Evolutionary conservation across 2,113 vertebrate genomes (phyloP).

Genomic region (Nibea albiflora): DNA sequence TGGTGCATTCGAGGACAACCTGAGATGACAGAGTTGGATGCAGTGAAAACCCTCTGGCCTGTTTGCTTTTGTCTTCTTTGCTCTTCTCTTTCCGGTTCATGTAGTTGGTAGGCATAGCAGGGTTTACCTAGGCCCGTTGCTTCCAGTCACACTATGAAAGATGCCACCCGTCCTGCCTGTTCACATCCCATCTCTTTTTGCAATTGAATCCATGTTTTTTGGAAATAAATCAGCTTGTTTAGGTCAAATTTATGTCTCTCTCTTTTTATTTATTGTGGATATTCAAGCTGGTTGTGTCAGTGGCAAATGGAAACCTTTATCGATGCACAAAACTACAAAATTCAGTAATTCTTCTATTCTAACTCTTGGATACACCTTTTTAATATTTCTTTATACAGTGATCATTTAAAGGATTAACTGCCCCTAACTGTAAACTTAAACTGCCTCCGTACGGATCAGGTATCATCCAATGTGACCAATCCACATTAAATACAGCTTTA

Average conservation of each 20-base stretch:
- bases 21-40: background rate
- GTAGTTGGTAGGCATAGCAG: background rate
- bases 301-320: too few species aligned
- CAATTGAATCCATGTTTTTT: background rate
- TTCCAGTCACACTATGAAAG: background rate
- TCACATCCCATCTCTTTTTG: background rate
- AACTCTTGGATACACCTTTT: too few species aligned
- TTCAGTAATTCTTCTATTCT: too few species aligned
- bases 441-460: background rate
- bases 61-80: background rate
- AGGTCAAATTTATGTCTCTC: too few species aligned
- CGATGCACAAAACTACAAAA: too few species aligned
- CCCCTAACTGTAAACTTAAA: too few species aligned
- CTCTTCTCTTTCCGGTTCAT: background rate
- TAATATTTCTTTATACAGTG: too few species aligned
- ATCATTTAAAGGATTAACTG: too few species aligned
- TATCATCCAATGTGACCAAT: background rate
- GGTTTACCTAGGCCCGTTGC: too few species aligned
- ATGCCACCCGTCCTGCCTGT: background rate
- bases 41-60: background rate
- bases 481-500: background rate
- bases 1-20: slow-evolving; percentile 24
- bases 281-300: too few species aligned
- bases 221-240: background rate
- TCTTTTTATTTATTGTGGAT: background rate